phyloP scores from a whole-genome alignment of 2,888 invertebrate species.

The Megaustenia siamemsis region DNA sequence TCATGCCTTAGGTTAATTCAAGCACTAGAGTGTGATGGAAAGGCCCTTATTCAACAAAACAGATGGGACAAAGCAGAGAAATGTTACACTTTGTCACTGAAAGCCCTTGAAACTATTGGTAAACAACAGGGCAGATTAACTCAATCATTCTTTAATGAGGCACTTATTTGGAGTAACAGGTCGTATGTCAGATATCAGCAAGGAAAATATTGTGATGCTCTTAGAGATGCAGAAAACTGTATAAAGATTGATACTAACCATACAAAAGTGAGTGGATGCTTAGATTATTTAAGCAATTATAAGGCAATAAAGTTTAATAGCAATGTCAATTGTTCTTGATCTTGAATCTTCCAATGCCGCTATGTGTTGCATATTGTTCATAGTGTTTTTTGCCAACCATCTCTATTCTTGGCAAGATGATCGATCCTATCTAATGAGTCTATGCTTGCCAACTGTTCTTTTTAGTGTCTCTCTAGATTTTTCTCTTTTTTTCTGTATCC shows the following conservation, averaged over 20 bases:
- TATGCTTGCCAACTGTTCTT: too few species aligned
- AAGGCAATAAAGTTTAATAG: too few species aligned
- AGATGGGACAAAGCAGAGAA: conserved; percentile 12
- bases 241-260: conserved; percentile 36
- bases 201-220: conserved; percentile 26
- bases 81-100: conserved; percentile 25
- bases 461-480: too few species aligned
- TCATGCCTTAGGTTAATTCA: neutral
- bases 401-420: too few species aligned
- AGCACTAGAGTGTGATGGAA: conserved; percentile 53
- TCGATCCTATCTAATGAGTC: too few species aligned
- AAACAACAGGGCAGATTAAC: neutral
- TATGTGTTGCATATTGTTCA: too few species aligned
- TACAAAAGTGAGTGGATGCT: conserved; percentile 34
- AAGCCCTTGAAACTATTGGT: neutral
- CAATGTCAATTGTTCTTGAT: too few species aligned
- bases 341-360: too few species aligned
- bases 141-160: neutral
- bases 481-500: too few species aligned
- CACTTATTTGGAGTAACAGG: conserved; percentile 37
- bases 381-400: too few species aligned
- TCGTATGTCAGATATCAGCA: conserved; percentile 40
- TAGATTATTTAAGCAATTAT: neutral
- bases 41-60: neutral
- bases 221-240: conserved; percentile 39